phyloP scores from a whole-genome alignment of 1,140 invertebrate genomes.

The Drosophila sp. region DNA sequence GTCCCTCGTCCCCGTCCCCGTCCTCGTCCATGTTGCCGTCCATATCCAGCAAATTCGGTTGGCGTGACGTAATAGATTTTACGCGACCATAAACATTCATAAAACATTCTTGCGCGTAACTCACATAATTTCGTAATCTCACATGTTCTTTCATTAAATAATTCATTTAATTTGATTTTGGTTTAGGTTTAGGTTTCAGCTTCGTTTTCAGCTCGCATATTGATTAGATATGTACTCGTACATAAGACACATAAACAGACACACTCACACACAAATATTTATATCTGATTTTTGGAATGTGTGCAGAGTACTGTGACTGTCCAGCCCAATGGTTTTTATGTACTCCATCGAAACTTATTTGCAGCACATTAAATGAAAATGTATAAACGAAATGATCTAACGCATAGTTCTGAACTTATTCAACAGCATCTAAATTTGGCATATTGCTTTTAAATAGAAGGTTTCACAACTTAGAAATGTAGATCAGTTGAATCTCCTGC shows the following conservation, averaged over 20 bases:
- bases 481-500: no score
- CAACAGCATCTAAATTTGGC: no score
- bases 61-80: conserved; percentile 78
- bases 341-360: conserved; percentile 66
- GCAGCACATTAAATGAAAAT: conserved; percentile 42
- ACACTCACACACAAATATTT: conserved; percentile 19
- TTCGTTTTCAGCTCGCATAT: conserved; percentile 10
- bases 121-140: conserved; percentile 79
- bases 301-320: conserved; percentile 16
- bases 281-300: not conserved
- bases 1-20: no score
- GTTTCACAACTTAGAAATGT: no score
- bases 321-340: conserved; percentile 66
- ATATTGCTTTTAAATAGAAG: no score
- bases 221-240: conserved; percentile 28
- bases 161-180: conserved; percentile 81
- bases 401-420: no score
- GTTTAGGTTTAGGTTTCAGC: conserved; percentile 4
- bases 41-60: conserved; percentile 28
- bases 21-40: conserved; percentile 14
- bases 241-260: conserved; percentile 20
- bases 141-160: conserved; percentile 77
- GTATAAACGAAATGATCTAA: conserved; percentile 25
- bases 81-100: conserved; percentile 80
- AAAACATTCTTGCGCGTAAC: conserved; percentile 76